Conservation (phyloP, 2,113 vertebrate genomes). For the Tamias sibiricus region DNA sequence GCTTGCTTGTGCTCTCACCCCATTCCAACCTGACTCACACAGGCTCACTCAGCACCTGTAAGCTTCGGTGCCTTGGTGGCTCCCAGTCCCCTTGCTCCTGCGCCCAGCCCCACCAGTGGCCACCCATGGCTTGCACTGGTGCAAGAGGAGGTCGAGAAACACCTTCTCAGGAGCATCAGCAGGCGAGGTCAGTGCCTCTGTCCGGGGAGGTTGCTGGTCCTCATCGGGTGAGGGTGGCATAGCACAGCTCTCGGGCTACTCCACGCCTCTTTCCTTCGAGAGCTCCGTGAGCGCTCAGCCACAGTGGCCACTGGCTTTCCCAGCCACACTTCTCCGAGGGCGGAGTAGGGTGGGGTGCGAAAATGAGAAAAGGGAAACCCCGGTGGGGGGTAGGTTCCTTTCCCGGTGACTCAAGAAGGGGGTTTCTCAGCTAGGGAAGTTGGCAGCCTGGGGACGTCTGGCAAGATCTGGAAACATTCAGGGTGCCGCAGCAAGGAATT, state of each 20-base stretch:
- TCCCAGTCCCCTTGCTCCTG: background rate
- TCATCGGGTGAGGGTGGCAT: background rate
- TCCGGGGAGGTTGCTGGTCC: background rate
- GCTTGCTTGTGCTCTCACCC: too few relatives aligned
- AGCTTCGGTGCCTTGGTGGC: background rate
- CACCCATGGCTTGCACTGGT: background rate
- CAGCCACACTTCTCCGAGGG: background rate
- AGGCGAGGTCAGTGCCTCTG: background rate
- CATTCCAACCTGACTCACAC: background rate
- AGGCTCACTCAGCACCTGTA: background rate
- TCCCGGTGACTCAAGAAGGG: background rate
- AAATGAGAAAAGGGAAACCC: background rate
- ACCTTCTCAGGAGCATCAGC: background rate
- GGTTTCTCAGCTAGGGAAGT: background rate
- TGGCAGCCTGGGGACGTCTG: background rate
- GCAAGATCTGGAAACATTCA: background rate
- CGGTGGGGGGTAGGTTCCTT: background rate
- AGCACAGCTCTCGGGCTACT: background rate
- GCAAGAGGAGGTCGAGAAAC: background rate
- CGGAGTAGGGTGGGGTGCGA: background rate
- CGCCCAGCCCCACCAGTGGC: background rate
- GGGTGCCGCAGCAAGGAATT: background rate
- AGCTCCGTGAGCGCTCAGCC: background rate
- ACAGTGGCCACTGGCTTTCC: background rate
- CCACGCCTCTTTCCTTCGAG: background rate